These are phyloP conservation scores for Xyliphius kryptos DNA, from an alignment of 2,113 vertebrate species.

Conservation along the genomic window DNA sequence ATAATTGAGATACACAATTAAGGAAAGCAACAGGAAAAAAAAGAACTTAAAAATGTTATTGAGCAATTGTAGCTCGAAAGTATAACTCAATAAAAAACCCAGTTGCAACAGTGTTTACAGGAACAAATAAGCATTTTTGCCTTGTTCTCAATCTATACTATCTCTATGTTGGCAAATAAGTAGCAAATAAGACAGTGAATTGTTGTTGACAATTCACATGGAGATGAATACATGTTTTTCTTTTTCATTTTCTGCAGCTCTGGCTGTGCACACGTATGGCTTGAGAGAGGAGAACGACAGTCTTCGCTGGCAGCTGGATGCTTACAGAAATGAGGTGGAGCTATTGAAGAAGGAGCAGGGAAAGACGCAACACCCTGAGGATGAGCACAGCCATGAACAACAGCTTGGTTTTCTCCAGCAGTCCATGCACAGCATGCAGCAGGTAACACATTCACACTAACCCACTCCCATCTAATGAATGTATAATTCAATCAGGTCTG, in stretches of 20 bases:
- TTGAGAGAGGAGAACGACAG: constrained; percentile 93
- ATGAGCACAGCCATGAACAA: constrained; percentile 72
- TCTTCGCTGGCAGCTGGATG: constrained; percentile 92
- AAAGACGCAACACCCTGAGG: constrained; percentile 66
- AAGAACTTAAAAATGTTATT: too few species aligned
- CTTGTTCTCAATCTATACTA: too few species aligned
- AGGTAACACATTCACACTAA: constrained; percentile 65
- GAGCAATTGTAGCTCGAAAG: too few species aligned
- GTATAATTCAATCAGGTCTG: not conserved
- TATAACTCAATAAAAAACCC: too few species aligned
- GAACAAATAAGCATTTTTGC: too few species aligned
- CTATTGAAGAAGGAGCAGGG: constrained; percentile 85
- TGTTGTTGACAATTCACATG: not conserved
- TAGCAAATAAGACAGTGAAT: not conserved
- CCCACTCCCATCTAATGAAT: not conserved
- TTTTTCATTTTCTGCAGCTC: constrained; percentile 54
- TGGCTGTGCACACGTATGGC: constrained; percentile 75
- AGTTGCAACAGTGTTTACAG: too few species aligned
- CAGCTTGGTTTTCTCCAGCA: constrained; percentile 88
- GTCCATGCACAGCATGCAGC: constrained; percentile 87
- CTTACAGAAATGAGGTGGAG: constrained; percentile 91
- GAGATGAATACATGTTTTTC: not conserved
- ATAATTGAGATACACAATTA: too few species aligned
- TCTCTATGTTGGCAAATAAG: too few species aligned
- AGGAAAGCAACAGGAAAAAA: too few species aligned